Evolutionary conservation across 2,888 invertebrate genomes (phyloP).

Genomic region (Oegoconia quadripuncta): DNA sequence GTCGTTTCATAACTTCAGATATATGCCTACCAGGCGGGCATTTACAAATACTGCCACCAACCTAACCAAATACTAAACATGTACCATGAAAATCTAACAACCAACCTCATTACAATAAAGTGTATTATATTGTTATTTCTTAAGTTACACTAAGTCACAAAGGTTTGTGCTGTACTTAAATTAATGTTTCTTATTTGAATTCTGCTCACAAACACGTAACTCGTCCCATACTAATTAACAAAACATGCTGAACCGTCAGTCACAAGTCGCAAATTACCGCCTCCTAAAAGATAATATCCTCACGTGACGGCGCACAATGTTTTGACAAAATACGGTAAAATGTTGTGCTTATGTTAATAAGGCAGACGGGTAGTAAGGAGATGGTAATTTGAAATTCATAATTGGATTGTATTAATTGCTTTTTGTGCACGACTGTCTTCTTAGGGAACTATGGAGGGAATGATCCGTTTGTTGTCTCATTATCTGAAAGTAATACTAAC

Average conservation of each 20-base stretch:
- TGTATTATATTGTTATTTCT: too few species aligned
- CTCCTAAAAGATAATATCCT: slow-evolving; percentile 24
- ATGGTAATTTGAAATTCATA: slow-evolving; percentile 6
- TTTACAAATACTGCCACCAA: too few species aligned
- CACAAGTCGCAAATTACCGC: slow-evolving; percentile 2
- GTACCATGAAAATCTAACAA: too few species aligned
- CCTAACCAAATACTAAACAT: too few species aligned
- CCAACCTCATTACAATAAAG: too few species aligned
- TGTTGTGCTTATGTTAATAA: slow-evolving; percentile 29
- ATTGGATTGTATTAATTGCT: slow-evolving; percentile 6
- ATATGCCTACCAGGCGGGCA: too few species aligned
- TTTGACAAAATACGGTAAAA: slow-evolving; percentile 20
- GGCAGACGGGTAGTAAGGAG: slow-evolving; percentile 17
- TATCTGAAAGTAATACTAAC: too few species aligned
- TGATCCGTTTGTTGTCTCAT: too few species aligned
- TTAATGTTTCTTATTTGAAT: too few species aligned
- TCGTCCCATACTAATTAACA: background rate
- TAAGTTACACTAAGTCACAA: too few species aligned
- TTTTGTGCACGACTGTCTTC: background rate
- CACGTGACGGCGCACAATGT: slow-evolving; percentile 23
- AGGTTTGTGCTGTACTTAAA: too few species aligned
- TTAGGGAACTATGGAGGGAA: background rate
- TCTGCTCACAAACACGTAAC: background rate
- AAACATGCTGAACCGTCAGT: background rate
- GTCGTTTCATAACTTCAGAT: too few species aligned